These are phyloP conservation scores for Hylaeus anthracinus DNA, from an alignment of 1,140 invertebrate species.

Conservation along the genomic window DNA sequence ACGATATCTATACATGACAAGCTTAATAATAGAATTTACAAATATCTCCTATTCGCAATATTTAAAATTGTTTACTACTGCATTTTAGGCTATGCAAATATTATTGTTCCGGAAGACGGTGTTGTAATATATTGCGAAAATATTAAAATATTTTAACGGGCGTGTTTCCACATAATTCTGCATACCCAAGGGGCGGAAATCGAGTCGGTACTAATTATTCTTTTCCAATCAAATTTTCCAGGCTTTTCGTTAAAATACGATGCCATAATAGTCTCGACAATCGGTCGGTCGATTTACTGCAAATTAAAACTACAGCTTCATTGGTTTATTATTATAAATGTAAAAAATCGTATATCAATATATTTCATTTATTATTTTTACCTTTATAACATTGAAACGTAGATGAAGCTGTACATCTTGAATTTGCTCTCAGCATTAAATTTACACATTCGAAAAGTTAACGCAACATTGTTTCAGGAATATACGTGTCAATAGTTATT, in stretches of 20 bases:
- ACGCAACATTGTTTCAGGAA: neutral
- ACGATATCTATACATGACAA: slow-evolving; percentile 46
- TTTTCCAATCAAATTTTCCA: neutral
- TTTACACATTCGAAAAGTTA: slow-evolving; percentile 4
- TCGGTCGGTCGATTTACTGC: neutral
- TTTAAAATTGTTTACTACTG: slow-evolving; percentile 30
- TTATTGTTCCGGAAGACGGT: slow-evolving; percentile 76
- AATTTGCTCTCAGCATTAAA: slow-evolving; percentile 13
- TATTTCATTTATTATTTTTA: neutral
- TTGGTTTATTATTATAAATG: neutral
- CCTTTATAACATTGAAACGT: neutral
- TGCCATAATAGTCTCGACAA: neutral
- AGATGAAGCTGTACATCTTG: neutral
- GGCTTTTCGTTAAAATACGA: too few species aligned
- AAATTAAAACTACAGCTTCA: slow-evolving; percentile 6
- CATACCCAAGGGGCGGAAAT: slow-evolving; percentile 32
- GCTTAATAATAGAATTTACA: slow-evolving; percentile 56
- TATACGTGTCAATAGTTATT: neutral
- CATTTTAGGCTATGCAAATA: slow-evolving; percentile 67
- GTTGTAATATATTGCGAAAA: slow-evolving; percentile 72
- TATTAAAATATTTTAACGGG: slow-evolving; percentile 66
- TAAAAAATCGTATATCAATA: neutral
- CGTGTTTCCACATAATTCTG: slow-evolving; percentile 62
- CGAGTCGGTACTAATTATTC: neutral
- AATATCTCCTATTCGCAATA: slow-evolving; percentile 34